Evolutionary conservation across 2,888 invertebrate genomes (phyloP), one percentile per base, ranked within the genome.

Genomic region (Toxonevra muliebris): DNA sequence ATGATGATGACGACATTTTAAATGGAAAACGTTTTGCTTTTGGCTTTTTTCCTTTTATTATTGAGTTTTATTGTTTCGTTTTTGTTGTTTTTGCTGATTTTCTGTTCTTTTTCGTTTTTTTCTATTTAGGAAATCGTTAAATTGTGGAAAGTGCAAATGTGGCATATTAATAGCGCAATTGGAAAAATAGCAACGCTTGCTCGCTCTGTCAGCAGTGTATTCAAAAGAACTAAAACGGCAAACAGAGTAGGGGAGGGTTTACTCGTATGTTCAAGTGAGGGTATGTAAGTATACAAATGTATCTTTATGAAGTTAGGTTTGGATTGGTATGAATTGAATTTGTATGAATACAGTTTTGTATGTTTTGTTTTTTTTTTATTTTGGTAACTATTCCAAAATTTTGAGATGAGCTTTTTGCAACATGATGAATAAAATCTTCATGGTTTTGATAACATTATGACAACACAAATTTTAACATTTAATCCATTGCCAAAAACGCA

Each of bases 141-240:
- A 59, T 71, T 75, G 68, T 71, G 73, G 73, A 77, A 79, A 77
- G 80, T 80, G 81, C 79, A 82, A 82, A 81, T 82, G 82, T 81
- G 81, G 78, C 79, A 82, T 81, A 82, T 82, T 82, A 82, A 82
- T 82, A 82, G 82, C 77, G 75, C 79, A 77, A 80, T 80, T 79
- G 79, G 79, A 76, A 77, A 76, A 30, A 79, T 73, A 78, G 73
- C 75, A 75, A 77, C 79, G 74, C 78, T 78, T 30, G 30, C 30
- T 30, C 30, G 30, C 30, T 30, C 76, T 79, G 80, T 76, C 76
- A 55, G 61, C 53, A 13, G 57, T 55, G 48, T 54, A n/a, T 4
- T 12, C 15, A 54, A 54, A 30, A 20, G n/a, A 19, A 54, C 15
- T 48, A n/a, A 40, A 11, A 58, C 45, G 42, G 42, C 41, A 13